A percentile compares a stretch with the other conserved stretches of the same genome.
Conservation (phyloP, 2,113 vertebrate species). For the Oncorhynchus kisutch region DNA sequence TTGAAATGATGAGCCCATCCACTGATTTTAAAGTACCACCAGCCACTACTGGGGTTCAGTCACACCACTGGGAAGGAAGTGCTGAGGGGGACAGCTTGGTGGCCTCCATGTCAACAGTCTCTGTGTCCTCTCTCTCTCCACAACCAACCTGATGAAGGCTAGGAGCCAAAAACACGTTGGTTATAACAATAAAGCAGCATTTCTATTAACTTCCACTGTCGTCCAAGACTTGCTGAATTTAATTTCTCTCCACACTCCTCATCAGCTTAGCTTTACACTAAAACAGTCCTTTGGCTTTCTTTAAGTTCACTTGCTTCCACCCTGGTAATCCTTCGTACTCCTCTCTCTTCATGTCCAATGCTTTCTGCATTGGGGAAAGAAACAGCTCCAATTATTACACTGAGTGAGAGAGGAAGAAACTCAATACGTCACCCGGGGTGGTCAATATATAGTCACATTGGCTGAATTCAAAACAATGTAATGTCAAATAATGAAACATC, state of each 20-base stretch:
- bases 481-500: no score
- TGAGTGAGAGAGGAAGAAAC: background rate
- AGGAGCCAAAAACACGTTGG: no score
- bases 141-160: no score
- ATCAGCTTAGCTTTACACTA: conserved; percentile 51
- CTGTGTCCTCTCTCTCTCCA: background rate
- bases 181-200: no score
- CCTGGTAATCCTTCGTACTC: conserved; percentile 87
- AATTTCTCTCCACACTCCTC: conserved; percentile 19
- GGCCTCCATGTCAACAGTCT: conserved; percentile 1
- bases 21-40: no score
- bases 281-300: conserved; percentile 96
- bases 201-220: no score
- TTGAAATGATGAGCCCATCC: no score
- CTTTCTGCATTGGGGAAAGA: conserved; percentile 73
- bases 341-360: conserved; percentile 88
- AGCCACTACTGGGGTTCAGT: no score
- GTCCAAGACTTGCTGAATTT: no score
- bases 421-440: no score
- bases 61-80: background rate
- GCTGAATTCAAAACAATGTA: no score
- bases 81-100: background rate
- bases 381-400: background rate
- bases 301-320: conserved; percentile 96
- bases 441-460: background rate